A percentile compares a stretch with the other conserved stretches of the same genome.
Evolutionary conservation across 2,888 invertebrate species (phyloP).

Genomic region (Amblyjoppa fuscipennis): DNA sequence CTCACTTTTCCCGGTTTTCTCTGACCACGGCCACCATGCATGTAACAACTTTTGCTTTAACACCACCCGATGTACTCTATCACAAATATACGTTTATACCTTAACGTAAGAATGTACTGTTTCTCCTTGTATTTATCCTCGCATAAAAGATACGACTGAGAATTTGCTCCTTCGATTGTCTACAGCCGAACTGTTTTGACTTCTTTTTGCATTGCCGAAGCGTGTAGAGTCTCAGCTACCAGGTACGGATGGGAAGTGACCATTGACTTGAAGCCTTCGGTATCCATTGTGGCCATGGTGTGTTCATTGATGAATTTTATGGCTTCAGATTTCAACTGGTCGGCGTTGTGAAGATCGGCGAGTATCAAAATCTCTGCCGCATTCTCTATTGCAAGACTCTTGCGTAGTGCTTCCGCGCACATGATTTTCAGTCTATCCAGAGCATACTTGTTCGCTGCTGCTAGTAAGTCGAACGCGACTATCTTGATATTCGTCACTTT

Average conservation of each 20-base stretch:
- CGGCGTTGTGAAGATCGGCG: conserved; percentile 98
- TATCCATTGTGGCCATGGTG: conserved; percentile 99
- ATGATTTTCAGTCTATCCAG: conserved; percentile 99
- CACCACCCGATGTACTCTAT: no score
- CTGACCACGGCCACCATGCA: no score
- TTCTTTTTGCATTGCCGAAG: no score
- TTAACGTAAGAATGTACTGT: no score
- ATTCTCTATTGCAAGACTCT: conserved; percentile 97
- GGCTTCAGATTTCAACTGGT: conserved; percentile 99
- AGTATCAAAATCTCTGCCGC: conserved; percentile 98
- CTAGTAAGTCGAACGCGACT: conserved; percentile 99
- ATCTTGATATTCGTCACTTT: conserved; percentile 98
- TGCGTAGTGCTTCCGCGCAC: conserved; percentile 98
- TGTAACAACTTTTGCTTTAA: no score
- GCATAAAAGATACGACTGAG: no score
- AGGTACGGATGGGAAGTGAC: conserved; percentile 98
- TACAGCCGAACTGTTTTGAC: no score
- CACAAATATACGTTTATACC: no score
- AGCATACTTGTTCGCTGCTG: conserved; percentile 99
- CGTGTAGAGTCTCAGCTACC: conserved; percentile 91
- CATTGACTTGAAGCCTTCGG: conserved; percentile 99
- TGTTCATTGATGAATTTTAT: conserved; percentile 99
- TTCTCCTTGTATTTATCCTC: conserved; percentile 90
- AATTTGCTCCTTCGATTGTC: no score
- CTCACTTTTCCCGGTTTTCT: no score